Conservation (phyloP, 2,797 vertebrate species). For the Sciurus carolinensis region DNA sequence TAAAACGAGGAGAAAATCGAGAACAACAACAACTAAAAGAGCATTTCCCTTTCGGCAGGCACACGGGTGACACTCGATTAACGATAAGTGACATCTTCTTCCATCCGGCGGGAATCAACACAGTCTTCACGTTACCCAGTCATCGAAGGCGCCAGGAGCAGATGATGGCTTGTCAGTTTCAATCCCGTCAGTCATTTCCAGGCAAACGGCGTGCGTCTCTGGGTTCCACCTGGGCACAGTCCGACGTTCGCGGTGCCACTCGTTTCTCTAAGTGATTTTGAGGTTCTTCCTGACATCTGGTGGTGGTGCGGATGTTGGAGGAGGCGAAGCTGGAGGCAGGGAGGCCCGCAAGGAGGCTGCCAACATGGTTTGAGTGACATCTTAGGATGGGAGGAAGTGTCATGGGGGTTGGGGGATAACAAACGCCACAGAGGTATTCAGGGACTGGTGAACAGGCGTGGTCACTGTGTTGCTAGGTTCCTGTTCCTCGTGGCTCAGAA, state of each 20-base stretch:
- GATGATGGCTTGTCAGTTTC: constrained; percentile 79
- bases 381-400: background rate
- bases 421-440: background rate
- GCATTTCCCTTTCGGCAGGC: constrained; percentile 85
- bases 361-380: background rate
- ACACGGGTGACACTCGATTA: constrained; percentile 76
- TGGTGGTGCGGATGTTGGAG: background rate
- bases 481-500: background rate
- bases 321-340: background rate
- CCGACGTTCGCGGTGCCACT: background rate
- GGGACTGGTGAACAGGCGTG: no score
- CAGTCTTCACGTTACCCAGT: constrained; percentile 54
- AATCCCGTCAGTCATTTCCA: constrained; percentile 63
- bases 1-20: constrained; percentile 76
- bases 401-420: background rate
- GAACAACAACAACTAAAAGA: constrained; percentile 65
- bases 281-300: constrained; percentile 2
- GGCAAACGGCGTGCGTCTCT: background rate
- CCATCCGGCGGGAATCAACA: constrained; percentile 75
- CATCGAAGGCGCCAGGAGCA: background rate
- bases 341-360: background rate
- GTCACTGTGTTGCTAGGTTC: background rate
- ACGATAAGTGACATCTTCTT: constrained; percentile 77
- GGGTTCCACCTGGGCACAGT: constrained; percentile 45
- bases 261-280: background rate